phyloP scores from a whole-genome alignment of 1,140 invertebrate species.

The Doryteuthis pealeii region DNA sequence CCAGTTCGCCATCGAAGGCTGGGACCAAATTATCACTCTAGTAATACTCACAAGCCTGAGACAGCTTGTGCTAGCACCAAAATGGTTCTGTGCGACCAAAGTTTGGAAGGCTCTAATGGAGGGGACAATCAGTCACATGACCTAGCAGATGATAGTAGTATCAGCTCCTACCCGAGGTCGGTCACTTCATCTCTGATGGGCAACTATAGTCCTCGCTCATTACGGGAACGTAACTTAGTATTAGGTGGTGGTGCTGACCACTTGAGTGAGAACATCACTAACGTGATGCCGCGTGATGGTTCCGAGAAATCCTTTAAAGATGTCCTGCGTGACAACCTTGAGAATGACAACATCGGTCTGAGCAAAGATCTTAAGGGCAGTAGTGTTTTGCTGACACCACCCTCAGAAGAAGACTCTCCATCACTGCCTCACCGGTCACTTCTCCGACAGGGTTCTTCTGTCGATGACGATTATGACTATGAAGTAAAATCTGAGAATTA shows the following conservation, averaged over 20 bases:
- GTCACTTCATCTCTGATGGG: constrained; percentile 34
- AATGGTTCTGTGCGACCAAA: constrained; percentile 25
- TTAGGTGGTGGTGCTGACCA: constrained; percentile 16
- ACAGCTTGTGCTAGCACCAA: constrained; percentile 12
- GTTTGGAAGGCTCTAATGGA: constrained; percentile 28
- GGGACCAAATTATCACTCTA: constrained; percentile 12
- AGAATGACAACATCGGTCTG: background rate
- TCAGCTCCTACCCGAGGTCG: constrained; percentile 15
- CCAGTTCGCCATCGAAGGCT: background rate
- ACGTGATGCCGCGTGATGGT: too few species aligned
- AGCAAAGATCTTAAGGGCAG: constrained; percentile 16
- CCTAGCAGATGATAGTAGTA: constrained; percentile 8
- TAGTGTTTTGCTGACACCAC: constrained; percentile 37
- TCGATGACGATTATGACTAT: constrained; percentile 15
- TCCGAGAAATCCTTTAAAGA: background rate
- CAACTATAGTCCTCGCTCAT: constrained; percentile 37
- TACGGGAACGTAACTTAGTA: constrained; percentile 33
- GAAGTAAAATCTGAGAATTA: background rate
- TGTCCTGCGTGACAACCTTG: background rate
- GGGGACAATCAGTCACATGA: constrained; percentile 21
- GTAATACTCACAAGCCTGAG: background rate
- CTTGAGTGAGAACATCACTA: constrained; percentile 8
- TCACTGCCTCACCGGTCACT: constrained; percentile 8
- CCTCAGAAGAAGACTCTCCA: constrained; percentile 38
- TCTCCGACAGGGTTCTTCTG: background rate